A percentile compares a stretch with the other conserved stretches of the same genome.
These are phyloP conservation scores for Scotopteryx bipunctaria DNA, from an alignment of 2,888 invertebrate species.

Conservation along the genomic window DNA sequence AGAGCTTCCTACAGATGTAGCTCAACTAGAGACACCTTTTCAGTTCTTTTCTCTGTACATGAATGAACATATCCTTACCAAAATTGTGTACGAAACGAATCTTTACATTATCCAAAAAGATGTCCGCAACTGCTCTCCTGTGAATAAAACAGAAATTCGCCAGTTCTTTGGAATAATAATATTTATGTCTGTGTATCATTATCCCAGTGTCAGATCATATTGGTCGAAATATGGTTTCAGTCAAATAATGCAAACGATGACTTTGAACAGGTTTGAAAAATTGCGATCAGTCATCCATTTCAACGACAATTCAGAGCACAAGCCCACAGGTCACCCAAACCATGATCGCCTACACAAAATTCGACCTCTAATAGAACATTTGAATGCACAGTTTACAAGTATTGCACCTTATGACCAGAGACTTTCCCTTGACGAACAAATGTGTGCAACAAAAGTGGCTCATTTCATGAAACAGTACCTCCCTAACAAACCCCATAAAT, in stretches of 20 bases:
- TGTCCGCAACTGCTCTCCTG: no score
- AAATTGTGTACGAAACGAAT: neutral
- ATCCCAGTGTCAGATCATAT: neutral
- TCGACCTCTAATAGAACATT: neutral
- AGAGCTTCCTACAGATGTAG: slow-evolving; percentile 8
- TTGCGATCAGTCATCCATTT: neutral
- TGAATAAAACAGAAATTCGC: no score
- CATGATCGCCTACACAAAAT: slow-evolving; percentile 1
- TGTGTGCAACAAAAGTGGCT: no score
- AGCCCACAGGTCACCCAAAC: neutral
- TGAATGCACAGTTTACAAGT: neutral
- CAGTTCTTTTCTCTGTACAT: slow-evolving; percentile 2
- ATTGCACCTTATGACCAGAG: no score
- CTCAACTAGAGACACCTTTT: slow-evolving; percentile 10
- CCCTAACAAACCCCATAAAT: no score
- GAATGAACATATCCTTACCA: neutral
- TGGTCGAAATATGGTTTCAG: neutral
- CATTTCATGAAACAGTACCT: no score
- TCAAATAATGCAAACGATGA: neutral
- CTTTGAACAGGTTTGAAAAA: neutral
- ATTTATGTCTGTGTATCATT: no score
- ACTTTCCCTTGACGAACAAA: no score
- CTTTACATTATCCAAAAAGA: slow-evolving; percentile 5
- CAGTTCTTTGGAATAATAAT: no score
- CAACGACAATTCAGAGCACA: neutral